Evolutionary conservation across 2,797 vertebrate species (phyloP).

Genomic region (Molossus alvarezi): DNA sequence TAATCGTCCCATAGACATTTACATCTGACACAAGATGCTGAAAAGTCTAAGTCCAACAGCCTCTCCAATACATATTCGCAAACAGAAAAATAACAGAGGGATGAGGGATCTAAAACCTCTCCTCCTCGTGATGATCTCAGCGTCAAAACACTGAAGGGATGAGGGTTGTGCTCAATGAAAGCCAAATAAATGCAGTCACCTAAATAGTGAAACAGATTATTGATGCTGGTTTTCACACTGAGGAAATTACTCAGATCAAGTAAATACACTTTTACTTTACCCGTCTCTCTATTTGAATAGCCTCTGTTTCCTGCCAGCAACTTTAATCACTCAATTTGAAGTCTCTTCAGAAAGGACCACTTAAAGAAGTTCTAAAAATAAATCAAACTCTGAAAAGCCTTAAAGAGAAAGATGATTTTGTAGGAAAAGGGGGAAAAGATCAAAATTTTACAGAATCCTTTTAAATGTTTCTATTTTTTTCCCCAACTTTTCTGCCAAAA

Average conservation of each 20-base stretch:
- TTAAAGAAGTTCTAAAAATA: slow-evolving; percentile 43
- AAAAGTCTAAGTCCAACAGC: neutral
- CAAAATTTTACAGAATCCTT: neutral
- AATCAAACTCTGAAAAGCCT: neutral
- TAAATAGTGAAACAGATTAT: neutral
- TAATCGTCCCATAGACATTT: slow-evolving; percentile 28
- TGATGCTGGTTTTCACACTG: neutral
- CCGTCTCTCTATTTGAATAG: neutral
- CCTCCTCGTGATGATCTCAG: neutral
- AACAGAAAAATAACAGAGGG: neutral
- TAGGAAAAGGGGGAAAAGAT: neutral
- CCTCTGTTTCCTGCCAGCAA: neutral
- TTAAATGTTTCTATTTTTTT: neutral
- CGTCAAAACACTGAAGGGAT: neutral
- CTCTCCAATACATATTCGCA: neutral
- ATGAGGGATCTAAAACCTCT: neutral
- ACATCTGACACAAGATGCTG: neutral
- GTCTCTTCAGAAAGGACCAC: neutral
- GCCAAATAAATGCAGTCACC: neutral
- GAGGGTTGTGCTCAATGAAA: neutral
- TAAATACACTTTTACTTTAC: neutral
- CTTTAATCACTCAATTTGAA: neutral
- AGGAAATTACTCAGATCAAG: slow-evolving; percentile 54
- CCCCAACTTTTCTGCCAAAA: neutral
- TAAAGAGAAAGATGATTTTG: neutral